A percentile compares a stretch with the other conserved stretches of the same genome.
Conservation (phyloP, 2,888 invertebrate species). For the Isoperla grammatica region DNA sequence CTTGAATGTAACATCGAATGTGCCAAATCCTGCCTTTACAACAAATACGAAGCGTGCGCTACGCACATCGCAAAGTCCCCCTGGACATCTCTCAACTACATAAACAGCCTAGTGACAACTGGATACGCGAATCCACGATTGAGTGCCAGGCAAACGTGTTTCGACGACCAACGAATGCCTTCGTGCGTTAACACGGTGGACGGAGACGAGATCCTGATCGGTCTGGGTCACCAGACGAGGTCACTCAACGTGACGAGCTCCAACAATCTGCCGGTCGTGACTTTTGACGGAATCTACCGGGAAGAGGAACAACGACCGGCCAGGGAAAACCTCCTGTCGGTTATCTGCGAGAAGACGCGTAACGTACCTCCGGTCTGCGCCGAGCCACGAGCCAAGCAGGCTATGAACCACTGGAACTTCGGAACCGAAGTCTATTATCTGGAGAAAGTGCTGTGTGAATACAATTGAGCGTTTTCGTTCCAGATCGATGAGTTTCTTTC, state of each 20-base stretch:
- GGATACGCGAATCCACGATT: neutral
- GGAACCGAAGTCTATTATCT: neutral
- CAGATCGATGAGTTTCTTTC: no score
- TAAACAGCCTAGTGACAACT: neutral
- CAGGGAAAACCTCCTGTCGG: neutral
- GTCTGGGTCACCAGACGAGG: neutral
- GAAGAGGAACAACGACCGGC: neutral
- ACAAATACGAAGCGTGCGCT: neutral
- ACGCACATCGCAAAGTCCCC: neutral
- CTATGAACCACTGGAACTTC: neutral
- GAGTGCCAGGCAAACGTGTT: no score
- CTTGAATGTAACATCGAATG: neutral
- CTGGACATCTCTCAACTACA: neutral
- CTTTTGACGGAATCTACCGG: neutral
- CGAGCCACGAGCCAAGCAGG: neutral
- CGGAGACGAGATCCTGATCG: neutral
- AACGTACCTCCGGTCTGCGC: neutral
- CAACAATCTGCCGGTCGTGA: neutral
- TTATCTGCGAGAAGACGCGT: neutral
- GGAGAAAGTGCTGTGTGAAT: no score
- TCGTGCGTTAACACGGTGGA: neutral
- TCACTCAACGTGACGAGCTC: neutral
- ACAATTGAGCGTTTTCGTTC: no score
- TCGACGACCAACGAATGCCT: no score
- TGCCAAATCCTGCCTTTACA: neutral